Evolutionary conservation across 2,113 vertebrate species (phyloP), one percentile per base, ranked within the genome.

Genomic region (Oncorhynchus tshawytscha): DNA sequence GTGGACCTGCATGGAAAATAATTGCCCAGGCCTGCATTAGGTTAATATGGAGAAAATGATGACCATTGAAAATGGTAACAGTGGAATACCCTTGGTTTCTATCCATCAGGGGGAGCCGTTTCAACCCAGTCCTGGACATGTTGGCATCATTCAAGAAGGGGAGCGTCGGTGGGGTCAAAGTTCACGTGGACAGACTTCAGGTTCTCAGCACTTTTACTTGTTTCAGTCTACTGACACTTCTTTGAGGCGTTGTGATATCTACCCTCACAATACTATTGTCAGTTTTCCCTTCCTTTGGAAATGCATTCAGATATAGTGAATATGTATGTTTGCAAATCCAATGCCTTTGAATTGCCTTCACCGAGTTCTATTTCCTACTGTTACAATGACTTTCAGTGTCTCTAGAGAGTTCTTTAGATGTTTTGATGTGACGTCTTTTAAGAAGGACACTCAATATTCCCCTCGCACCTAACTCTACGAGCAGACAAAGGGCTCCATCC

Each of bases 91-190:
- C 45, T 18, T n/a, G n/a, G 29, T 4, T 45, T 75, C 16, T 74
- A 2, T 70, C 6, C 71, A 78, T 27, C 85, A 99, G 98, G 91
- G 97, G 98, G 71, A 99, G 98, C 86, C 94, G 97, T 45, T 99
- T 99, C 91, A 99, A 94, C 76, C 97, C 97, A 0, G 93, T 99
- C 24, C 85, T 99, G 73, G 97, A 99, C 86, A 99, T 99, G 97
- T 74, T 99, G 90, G 97, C 97, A 15, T 95, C 95, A 0, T 98
- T 99, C 82, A 97, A 95, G 78, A 99, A 99, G 70, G 97, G 97
- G 29, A 15, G 88, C 74, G 93, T 99, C 31, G 98, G 97, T 71
- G 97, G 96, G 75, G 98, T 99, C 78, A 99, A 99, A 86, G 98
- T 99, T 86, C 97, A 96, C 0, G 97, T 97, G 1, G 97, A 99